Conservation (phyloP, 2,113 vertebrate species). For the Clarias batrachus region DNA sequence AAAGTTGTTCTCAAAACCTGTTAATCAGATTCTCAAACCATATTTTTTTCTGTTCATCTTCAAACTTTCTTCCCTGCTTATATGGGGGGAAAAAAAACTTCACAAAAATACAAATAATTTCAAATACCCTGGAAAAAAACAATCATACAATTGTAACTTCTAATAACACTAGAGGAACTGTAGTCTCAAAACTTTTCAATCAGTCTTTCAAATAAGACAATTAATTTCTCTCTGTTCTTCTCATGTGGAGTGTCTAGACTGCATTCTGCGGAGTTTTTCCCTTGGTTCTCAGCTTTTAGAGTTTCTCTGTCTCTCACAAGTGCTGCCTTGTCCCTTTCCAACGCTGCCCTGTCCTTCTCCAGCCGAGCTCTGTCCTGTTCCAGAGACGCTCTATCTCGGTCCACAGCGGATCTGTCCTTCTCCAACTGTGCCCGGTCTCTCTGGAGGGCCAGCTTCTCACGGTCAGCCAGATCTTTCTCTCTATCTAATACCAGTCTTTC, state of each 20-base stretch:
- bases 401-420: conserved; percentile 64
- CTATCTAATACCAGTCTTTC: conserved; percentile 60
- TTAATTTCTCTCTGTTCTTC: conserved; percentile 49
- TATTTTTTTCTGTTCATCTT: too few relatives aligned
- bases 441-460: conserved; percentile 64
- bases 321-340: conserved; percentile 62
- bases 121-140: not conserved
- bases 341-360: conserved; percentile 54
- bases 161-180: not conserved
- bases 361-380: conserved; percentile 56
- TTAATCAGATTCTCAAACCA: too few relatives aligned
- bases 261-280: conserved; percentile 15
- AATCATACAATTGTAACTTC: not conserved
- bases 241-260: conserved; percentile 31
- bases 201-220: conserved; percentile 48
- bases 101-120: not conserved
- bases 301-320: conserved; percentile 61
- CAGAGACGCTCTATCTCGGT: conserved; percentile 58
- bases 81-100: not conserved
- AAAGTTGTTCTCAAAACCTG: too few relatives aligned
- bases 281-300: conserved; percentile 28
- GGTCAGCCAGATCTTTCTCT: conserved; percentile 61
- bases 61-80: not conserved
- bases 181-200: conserved; percentile 52
- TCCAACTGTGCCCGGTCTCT: conserved; percentile 68